Evolutionary conservation across 2,797 vertebrate species (phyloP).

Genomic region (Hybognathus amarus): DNA sequence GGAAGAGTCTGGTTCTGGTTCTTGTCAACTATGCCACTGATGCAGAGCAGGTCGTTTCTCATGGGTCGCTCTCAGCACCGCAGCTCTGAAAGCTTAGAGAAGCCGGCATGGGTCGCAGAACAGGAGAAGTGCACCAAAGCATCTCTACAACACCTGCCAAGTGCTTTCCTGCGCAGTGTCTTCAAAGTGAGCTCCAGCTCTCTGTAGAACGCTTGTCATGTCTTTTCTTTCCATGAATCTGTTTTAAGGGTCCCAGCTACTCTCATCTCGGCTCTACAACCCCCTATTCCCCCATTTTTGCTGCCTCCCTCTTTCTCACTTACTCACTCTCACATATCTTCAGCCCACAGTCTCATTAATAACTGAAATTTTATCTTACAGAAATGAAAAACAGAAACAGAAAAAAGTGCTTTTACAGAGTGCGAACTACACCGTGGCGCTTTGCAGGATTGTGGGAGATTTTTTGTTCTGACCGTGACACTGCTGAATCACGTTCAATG

Average conservation of each 20-base stretch:
- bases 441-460: constrained; percentile 1
- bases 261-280: constrained; percentile 19
- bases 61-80: not conserved
- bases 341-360: constrained; percentile 15
- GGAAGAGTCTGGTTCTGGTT: not conserved
- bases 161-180: constrained; percentile 21
- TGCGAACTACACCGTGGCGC: not conserved
- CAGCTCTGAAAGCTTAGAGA: constrained; percentile 8
- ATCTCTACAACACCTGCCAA: constrained; percentile 34
- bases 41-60: not conserved
- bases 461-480: constrained; percentile 33
- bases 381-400: not conserved
- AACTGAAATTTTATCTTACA: not conserved
- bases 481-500: constrained; percentile 18
- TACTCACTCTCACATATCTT: not conserved
- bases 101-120: not conserved
- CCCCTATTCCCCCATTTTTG: not conserved
- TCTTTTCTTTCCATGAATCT: constrained; percentile 25
- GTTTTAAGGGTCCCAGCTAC: constrained; percentile 19
- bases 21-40: not conserved
- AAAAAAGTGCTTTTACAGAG: not conserved
- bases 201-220: constrained; percentile 12
- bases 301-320: not conserved
- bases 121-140: constrained; percentile 8
- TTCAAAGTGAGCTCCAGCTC: constrained; percentile 13